Percentiles rank a stretch among this genome's conserved stretches.
Evolutionary conservation across 2,888 invertebrate species (phyloP).

Genomic region (Trichacis sp.): DNA sequence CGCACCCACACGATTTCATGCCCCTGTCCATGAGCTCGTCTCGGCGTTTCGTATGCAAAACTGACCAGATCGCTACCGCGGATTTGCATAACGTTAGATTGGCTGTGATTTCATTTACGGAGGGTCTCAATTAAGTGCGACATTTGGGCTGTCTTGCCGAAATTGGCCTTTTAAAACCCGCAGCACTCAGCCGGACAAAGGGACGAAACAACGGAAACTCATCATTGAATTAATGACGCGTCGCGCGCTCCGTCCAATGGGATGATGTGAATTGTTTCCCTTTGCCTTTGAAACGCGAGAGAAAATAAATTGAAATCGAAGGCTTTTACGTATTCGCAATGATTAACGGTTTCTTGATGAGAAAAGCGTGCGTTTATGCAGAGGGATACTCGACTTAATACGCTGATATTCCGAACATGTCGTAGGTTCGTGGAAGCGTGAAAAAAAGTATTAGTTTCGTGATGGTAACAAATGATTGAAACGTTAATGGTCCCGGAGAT

Average conservation of each 20-base stretch:
- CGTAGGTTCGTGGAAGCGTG: constrained; percentile 58
- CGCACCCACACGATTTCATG: constrained; percentile 8
- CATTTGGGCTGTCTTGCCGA: constrained; percentile 38
- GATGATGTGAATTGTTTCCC: neutral
- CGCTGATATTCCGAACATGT: constrained; percentile 54
- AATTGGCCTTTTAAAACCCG: constrained; percentile 27
- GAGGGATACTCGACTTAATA: constrained; percentile 55
- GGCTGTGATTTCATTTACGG: constrained; percentile 65
- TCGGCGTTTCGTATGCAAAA: constrained; percentile 65
- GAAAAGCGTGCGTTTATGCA: neutral
- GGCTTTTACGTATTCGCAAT: neutral
- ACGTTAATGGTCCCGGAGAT: constrained; percentile 56
- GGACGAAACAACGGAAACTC: constrained; percentile 25
- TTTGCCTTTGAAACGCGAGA: no score
- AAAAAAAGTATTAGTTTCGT: constrained; percentile 63
- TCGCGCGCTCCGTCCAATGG: neutral
- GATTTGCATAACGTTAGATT: constrained; percentile 68
- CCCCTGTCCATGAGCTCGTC: constrained; percentile 17
- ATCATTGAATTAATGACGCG: constrained; percentile 25
- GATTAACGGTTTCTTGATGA: neutral
- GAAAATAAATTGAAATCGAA: neutral
- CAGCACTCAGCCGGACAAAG: constrained; percentile 27
- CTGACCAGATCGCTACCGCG: constrained; percentile 61
- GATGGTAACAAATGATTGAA: constrained; percentile 65
- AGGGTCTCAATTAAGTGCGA: constrained; percentile 40